A percentile compares a stretch with the other conserved stretches of the same genome.
phyloP scores from a whole-genome alignment of 1,140 invertebrate species.

The Caenorhabditis tropicalis region DNA sequence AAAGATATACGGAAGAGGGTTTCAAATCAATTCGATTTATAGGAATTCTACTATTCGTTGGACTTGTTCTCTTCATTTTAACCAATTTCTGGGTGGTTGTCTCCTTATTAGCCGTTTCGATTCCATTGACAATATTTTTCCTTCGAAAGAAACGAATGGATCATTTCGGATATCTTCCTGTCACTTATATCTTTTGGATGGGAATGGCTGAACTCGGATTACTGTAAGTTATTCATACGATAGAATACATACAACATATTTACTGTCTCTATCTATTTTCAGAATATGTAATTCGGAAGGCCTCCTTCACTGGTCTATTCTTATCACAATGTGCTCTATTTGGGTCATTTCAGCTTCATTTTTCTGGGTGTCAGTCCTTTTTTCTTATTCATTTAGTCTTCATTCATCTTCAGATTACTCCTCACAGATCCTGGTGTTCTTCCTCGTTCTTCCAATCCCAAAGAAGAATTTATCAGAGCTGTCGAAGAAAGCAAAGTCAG shows the following conservation, averaged over 20 bases:
- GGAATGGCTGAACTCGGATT: constrained; percentile 18
- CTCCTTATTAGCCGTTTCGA: not conserved
- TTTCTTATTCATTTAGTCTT: not conserved
- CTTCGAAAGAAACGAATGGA: constrained; percentile 23
- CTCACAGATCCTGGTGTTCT: constrained; percentile 6
- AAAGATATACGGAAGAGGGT: not conserved
- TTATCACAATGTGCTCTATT: not conserved
- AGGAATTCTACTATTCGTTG: not conserved
- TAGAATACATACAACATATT: too few relatives aligned
- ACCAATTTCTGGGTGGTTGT: constrained; percentile 28
- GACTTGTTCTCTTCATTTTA: not conserved
- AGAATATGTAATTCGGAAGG: constrained; percentile 19
- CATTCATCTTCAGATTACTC: not conserved
- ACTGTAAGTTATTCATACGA: not conserved
- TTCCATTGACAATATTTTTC: not conserved
- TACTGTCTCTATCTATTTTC: not conserved
- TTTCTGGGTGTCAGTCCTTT: not conserved
- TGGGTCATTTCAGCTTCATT: constrained; percentile 9
- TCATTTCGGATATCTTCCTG: not conserved
- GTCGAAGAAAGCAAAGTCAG: not conserved
- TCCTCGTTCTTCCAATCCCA: not conserved
- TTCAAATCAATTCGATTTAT: not conserved
- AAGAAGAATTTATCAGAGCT: not conserved
- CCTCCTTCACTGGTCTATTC: not conserved
- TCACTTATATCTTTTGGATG: constrained; percentile 31